Evolutionary conservation across 1,140 invertebrate species (phyloP), one percentile per base, ranked within the genome.

Genomic region (Heliconius himera): DNA sequence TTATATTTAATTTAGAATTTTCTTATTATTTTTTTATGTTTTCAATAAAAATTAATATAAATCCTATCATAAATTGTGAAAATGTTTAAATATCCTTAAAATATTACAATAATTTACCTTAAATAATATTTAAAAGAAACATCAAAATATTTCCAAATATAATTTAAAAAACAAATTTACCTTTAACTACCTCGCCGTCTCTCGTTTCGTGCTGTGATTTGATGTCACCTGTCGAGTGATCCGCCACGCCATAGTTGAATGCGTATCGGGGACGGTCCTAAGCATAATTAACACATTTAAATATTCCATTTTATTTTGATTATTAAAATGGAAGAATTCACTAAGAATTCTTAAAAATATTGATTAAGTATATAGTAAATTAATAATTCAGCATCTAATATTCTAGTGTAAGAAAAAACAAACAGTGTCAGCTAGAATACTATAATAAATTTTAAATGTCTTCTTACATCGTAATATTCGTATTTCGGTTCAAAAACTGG

Each of bases 191-290:
- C 76, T 95, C 95, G 18, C 95, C 95, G 73, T 95, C 94, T 74
- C 95, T 88, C 5, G 90, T 89, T 82, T 96, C 95, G 80, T 95
- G 92, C 84, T 96, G 96, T 20, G 95, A 95, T 81, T 96, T 96
- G 0, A 96, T 94, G 83, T 97, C 96, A 1, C 96, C 96, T 0
- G 96, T 97, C 26, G 96, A 95, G 70, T 95, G 95, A 88, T 97
- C 96, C 73, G 96, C 95, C 8, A 97, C 96, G 18, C 96, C 96
- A 82, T 97, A 97, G 77, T 96, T 96, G 81, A 96, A 97, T 13
- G 96, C 93, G 83, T 97, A 97, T 87, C 96, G 96, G 0, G 96
- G 96, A 87, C 96, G 95, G 41, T 96, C 95, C 80, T 94, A 79
- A 72, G 41, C n/a, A 72, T 70, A 72, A 72, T 66, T 1, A 26